These are phyloP conservation scores for Alentia gelatinosa DNA, from an alignment of 2,888 invertebrate species.

Conservation along the genomic window DNA sequence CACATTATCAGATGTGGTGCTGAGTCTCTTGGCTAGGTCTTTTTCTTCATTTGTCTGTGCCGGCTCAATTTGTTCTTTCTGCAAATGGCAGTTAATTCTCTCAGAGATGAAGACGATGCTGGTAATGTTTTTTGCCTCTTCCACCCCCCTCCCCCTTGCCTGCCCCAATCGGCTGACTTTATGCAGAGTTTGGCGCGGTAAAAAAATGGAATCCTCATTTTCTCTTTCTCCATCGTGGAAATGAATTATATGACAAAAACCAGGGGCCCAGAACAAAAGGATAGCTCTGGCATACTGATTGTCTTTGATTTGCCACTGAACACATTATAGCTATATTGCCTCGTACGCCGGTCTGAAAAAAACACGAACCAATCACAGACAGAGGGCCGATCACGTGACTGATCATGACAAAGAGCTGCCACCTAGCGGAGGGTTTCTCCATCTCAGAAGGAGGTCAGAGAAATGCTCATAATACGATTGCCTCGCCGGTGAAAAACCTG, in stretches of 20 bases:
- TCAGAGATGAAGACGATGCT: slow-evolving; percentile 4
- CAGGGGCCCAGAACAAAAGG: slow-evolving; percentile 28
- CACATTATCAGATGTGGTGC: neutral
- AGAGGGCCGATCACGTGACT: neutral
- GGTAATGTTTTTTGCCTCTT: neutral
- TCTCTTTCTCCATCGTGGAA: slow-evolving; percentile 42
- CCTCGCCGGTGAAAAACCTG: neutral
- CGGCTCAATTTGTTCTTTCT: slow-evolving; percentile 14
- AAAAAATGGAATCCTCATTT: slow-evolving; percentile 13
- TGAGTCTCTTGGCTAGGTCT: neutral
- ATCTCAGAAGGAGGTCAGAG: slow-evolving; percentile 14
- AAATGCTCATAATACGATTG: slow-evolving; percentile 49
- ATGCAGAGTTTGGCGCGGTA: neutral
- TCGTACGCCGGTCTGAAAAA: neutral
- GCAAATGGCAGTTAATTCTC: slow-evolving; percentile 52
- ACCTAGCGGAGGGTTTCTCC: neutral
- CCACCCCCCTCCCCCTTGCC: neutral
- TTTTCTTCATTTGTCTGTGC: slow-evolving; percentile 37
- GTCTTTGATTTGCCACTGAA: slow-evolving; percentile 50
- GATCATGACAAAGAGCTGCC: slow-evolving; percentile 25
- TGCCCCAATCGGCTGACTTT: neutral
- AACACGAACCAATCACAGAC: slow-evolving; percentile 9
- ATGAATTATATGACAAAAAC: slow-evolving; percentile 43
- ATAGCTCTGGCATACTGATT: slow-evolving; percentile 41
- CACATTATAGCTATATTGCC: slow-evolving; percentile 51